phyloP scores from a whole-genome alignment of 2,113 vertebrate genomes.

The Daboia siamensis region DNA sequence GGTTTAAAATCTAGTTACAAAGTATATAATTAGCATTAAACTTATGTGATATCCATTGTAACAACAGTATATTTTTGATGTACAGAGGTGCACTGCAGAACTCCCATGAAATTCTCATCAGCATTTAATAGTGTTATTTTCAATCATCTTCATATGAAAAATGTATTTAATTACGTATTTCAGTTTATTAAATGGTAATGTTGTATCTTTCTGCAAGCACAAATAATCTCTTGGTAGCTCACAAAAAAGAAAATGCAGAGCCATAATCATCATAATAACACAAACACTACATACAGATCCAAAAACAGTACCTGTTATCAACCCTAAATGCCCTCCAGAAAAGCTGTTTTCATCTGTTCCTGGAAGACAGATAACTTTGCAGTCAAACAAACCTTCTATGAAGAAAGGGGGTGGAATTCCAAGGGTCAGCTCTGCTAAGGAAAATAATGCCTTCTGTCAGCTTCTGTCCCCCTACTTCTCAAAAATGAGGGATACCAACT shows the following conservation, averaged over 20 bases:
- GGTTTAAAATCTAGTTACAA: background rate
- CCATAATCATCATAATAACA: background rate
- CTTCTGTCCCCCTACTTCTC: background rate
- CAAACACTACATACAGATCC: background rate
- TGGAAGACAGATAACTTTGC: background rate
- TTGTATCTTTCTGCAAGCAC: background rate
- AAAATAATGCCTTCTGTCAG: background rate
- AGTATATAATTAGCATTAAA: background rate
- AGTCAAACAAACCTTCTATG: background rate
- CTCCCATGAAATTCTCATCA: background rate
- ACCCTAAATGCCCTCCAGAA: background rate
- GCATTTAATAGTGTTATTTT: background rate
- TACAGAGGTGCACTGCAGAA: background rate
- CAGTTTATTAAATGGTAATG: background rate
- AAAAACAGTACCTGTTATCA: background rate
- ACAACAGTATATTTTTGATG: background rate
- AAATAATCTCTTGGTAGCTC: background rate
- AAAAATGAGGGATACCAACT: background rate
- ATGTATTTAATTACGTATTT: background rate
- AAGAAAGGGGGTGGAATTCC: background rate
- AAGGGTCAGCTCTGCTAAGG: background rate
- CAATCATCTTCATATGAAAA: background rate
- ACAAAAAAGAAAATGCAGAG: background rate
- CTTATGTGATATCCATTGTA: no score
- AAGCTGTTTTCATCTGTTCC: background rate